Evolutionary conservation across 2,797 vertebrate genomes (phyloP), one percentile per base, ranked within the genome.

Genomic region (Alosa sapidissima): DNA sequence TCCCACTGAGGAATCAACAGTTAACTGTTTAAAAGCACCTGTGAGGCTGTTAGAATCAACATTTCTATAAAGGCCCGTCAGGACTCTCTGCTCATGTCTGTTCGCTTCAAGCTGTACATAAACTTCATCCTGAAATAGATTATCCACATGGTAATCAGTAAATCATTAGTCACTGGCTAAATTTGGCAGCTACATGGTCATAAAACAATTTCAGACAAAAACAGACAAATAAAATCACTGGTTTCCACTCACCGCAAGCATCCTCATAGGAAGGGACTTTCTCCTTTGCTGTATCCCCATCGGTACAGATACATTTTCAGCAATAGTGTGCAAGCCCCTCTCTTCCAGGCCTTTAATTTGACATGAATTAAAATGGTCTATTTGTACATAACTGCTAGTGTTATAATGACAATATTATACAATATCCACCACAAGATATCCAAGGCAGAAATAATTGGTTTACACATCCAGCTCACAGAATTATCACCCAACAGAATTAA

Each of bases 231-330:
- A 19, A 47, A 45, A 33, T 65, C 8, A 33, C 24, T 41, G 72
- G 33, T 65, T n/a, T 83, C 24, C 6, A 60, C 88, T 88, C 62
- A 88, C 89, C 83, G 58, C 78, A 28, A 88, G 87, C 14, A 83
- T 85, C 36, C 87, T 86, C 4, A 90, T 88, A 41, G 89, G 88
- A 52, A 90, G 68, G 4, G 89, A 90, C 84, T 88, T 90, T 49
- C 88, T 82, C 68, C 89, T 88, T 65, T 90, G 88, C 81, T 89
- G 81, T 81, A 86, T 86, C 19, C n/a, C 41, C 51, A 84, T 81
- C 47, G 89, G 89, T 54, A 90, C 84, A 52, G 87, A 68, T 13
- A 87, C 62, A 36, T 82, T 88, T 47, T 90, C 89, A 81, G 14
- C 16, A 78, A 78, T 45, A 41, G 36, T 78, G 13, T 78, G 36